These are phyloP conservation scores for Phalanger gymnotis DNA, from an alignment of 2,797 vertebrate genomes.

Conservation along the genomic window DNA sequence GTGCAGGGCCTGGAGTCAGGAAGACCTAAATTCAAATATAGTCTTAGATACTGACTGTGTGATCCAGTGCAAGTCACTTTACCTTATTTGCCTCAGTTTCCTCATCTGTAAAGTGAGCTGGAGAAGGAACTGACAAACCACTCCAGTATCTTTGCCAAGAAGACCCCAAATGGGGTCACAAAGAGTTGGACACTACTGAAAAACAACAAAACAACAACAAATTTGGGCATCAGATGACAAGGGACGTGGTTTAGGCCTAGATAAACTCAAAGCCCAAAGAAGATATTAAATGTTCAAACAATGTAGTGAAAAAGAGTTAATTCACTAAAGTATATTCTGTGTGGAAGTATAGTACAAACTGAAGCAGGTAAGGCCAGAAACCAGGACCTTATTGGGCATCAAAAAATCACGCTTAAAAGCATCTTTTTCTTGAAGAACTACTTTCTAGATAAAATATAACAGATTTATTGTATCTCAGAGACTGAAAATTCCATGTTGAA, in stretches of 20 bases:
- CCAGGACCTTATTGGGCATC: background rate
- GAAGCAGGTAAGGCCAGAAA: background rate
- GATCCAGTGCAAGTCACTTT: background rate
- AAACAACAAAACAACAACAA: background rate
- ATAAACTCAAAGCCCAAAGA: background rate
- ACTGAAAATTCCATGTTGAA: background rate
- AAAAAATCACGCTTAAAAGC: constrained; percentile 2
- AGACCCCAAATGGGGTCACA: background rate
- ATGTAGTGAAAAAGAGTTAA: background rate
- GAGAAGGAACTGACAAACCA: too few species aligned
- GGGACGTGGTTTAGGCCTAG: background rate
- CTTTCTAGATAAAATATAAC: background rate
- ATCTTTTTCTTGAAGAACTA: background rate
- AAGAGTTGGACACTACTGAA: background rate
- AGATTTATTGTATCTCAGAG: background rate
- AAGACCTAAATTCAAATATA: too few species aligned
- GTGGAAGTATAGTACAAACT: background rate
- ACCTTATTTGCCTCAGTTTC: background rate
- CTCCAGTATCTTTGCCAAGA: too few species aligned
- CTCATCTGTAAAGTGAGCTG: too few species aligned
- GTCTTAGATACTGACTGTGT: background rate
- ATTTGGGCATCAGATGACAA: background rate
- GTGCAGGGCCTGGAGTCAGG: too few species aligned
- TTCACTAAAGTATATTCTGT: background rate
- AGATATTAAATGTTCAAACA: background rate